Evolutionary conservation across 2,113 vertebrate genomes (phyloP), one percentile per base, ranked within the genome.

Genomic region (Meleagris gallopavo): DNA sequence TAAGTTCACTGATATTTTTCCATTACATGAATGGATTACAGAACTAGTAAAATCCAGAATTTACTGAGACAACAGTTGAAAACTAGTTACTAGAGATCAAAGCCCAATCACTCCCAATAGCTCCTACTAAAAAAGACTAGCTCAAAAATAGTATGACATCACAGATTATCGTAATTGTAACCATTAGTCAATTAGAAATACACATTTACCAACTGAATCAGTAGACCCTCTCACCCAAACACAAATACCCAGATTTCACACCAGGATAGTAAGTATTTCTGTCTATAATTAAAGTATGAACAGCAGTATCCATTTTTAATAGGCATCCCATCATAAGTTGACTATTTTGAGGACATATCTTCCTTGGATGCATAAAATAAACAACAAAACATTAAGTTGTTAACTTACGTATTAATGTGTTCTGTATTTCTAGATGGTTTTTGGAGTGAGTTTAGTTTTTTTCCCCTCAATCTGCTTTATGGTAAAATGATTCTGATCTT

Each of bases 371-470:
- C 22, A 61, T 66, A 24, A 85, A 88, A 84, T 45, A 82, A 90
- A 84, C 17, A 58, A 83, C n/a, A 74, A 85, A 72, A 10, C 2
- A 0, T n/a, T 30, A 86, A 86, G 24, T 25, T 75, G 24, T 25
- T 75, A 64, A 86, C n/a, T 22, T 76, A 62, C 7, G 3, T 16
- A 62, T 9, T 50, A 48, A 83, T 11, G 46, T 58, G 62, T 19
- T 67, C 18, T 69, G 16, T 46, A 84, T 13, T 60, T 88, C 40
- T 64, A 79, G 10, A 71, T 6, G 13, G 9, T 36, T 61, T 75
- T 81, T 77, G 6, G 11, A 3, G 22, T 11, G 4, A 10, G 5
- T 52, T 0, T 12, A 3, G 5, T 46, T 0, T 12, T 4, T 55
- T 29, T 40, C 34, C 58, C 29, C 32, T 84, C 60, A 72, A 34